Evolutionary conservation across 2,113 vertebrate genomes (phyloP).

Genomic region (Sebastes schlegelii): DNA sequence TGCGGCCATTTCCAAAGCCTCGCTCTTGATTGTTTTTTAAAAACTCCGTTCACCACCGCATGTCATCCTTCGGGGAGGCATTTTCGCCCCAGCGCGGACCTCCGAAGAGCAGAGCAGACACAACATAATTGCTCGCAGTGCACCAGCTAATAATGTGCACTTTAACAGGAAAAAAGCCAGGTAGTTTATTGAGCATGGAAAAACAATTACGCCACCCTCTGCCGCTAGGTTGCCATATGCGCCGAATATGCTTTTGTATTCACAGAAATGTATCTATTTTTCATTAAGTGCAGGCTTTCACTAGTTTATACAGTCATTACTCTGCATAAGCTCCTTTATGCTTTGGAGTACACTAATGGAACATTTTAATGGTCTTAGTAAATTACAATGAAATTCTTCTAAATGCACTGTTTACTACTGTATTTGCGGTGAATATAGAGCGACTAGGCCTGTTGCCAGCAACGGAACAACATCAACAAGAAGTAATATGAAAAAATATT

Average conservation of each 20-base stretch:
- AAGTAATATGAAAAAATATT: constrained; percentile 11
- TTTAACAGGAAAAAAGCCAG: constrained; percentile 26
- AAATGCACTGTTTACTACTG: constrained; percentile 36
- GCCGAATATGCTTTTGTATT: constrained; percentile 34
- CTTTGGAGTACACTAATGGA: constrained; percentile 56
- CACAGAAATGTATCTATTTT: constrained; percentile 52
- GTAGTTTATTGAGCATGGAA: constrained; percentile 47
- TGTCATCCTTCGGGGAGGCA: constrained; percentile 24
- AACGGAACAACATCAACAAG: constrained; percentile 10
- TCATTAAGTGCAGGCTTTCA: constrained; percentile 60
- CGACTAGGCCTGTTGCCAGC: background rate
- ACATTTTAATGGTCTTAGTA: constrained; percentile 63
- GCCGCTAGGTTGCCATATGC: constrained; percentile 13
- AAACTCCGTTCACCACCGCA: constrained; percentile 4
- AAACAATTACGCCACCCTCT: constrained; percentile 56
- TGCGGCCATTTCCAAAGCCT: constrained; percentile 23
- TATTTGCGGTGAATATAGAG: constrained; percentile 25
- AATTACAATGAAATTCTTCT: constrained; percentile 51
- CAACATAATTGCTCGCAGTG: constrained; percentile 39
- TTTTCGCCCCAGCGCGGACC: constrained; percentile 27
- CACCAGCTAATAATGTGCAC: constrained; percentile 53
- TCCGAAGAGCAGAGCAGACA: constrained; percentile 23
- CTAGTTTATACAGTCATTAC: constrained; percentile 60
- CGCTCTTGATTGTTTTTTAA: constrained; percentile 40
- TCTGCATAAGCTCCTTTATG: constrained; percentile 46